A percentile compares a stretch with the other conserved stretches of the same genome.
Conservation (phyloP, 2,888 invertebrate genomes). For the Cinara cedri region DNA sequence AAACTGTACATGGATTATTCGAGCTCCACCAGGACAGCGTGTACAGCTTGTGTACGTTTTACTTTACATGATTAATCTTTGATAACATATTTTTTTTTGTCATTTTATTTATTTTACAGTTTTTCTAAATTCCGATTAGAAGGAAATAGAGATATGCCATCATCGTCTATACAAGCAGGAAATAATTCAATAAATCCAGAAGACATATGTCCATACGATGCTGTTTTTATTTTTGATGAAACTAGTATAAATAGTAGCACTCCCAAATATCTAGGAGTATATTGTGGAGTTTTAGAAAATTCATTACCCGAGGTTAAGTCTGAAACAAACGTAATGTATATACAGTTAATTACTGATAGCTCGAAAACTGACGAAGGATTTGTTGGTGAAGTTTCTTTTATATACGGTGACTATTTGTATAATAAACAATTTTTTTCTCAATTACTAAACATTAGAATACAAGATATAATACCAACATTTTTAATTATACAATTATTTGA, state of each 20-base stretch:
- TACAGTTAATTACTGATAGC: neutral
- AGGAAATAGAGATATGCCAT: too few relatives aligned
- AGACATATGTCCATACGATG: neutral
- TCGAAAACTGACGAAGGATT: neutral
- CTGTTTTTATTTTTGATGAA: neutral
- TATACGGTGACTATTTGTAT: slow-evolving; percentile 21
- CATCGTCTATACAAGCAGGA: too few relatives aligned
- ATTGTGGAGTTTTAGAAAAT: slow-evolving; percentile 13
- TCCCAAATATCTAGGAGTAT: neutral
- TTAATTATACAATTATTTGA: too few relatives aligned
- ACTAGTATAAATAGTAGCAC: neutral
- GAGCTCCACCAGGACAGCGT: slow-evolving; percentile 57
- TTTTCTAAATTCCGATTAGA: slow-evolving; percentile 29
- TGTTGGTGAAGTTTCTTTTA: slow-evolving; percentile 16
- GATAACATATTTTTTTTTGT: neutral
- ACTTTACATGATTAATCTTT: neutral
- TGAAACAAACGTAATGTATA: neutral
- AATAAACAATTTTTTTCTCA: too few relatives aligned
- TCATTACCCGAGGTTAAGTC: neutral
- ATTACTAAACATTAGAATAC: too few relatives aligned
- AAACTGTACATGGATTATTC: slow-evolving; percentile 46
- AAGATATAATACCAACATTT: too few relatives aligned
- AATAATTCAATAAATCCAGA: neutral
- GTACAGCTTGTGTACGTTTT: slow-evolving; percentile 29
- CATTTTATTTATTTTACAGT: neutral